phyloP scores from a whole-genome alignment of 1,140 invertebrate species.

The Cylas formicarius region DNA sequence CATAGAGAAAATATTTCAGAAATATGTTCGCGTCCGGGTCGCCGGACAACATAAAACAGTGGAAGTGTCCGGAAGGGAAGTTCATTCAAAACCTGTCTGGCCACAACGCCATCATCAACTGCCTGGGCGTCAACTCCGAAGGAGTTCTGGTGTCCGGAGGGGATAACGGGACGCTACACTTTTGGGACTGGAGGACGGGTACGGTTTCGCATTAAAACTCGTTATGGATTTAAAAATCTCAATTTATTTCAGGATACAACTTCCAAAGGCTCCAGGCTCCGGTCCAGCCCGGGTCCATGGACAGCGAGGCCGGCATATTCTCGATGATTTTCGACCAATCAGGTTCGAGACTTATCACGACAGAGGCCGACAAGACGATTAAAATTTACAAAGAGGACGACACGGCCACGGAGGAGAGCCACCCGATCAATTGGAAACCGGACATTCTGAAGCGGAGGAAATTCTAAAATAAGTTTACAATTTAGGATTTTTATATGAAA shows the following conservation, averaged over 20 bases:
- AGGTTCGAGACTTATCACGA: conserved; percentile 87
- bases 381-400: conserved; percentile 99
- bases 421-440: conserved; percentile 96
- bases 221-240: neutral
- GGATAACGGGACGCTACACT: conserved; percentile 96
- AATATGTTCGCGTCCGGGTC: conserved; percentile 97
- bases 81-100: conserved; percentile 97
- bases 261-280: conserved; percentile 64
- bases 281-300: conserved; percentile 98
- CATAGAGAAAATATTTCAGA: conserved; percentile 39
- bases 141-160: conserved; percentile 96
- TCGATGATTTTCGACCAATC: conserved; percentile 92
- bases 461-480: conserved; percentile 55
- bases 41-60: conserved; percentile 98
- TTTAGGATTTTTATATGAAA: neutral
- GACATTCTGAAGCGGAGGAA: conserved; percentile 85
- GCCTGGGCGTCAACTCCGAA: conserved; percentile 87
- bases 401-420: conserved; percentile 87
- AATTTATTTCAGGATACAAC: conserved; percentile 67
- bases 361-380: conserved; percentile 98
- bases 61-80: conserved; percentile 97
- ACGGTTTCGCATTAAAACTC: neutral
- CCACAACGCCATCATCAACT: conserved; percentile 97
- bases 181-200: conserved; percentile 98
- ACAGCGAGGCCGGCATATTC: conserved; percentile 96